These are phyloP conservation scores for Spisula solida DNA, from an alignment of 2,888 invertebrate genomes.

Conservation along the genomic window DNA sequence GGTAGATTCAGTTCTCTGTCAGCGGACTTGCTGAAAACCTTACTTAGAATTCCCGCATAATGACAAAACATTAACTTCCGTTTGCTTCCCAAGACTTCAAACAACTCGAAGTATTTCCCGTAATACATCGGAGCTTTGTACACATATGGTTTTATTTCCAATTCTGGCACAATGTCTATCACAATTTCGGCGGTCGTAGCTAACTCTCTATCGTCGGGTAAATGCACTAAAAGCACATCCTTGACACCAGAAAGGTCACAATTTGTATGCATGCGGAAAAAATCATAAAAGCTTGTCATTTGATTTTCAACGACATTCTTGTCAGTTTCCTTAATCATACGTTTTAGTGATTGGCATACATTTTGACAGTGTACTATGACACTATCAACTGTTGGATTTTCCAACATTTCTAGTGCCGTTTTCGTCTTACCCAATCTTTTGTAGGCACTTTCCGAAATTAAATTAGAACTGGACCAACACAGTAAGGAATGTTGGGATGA, in stretches of 20 bases:
- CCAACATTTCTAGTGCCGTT: slow-evolving; percentile 45
- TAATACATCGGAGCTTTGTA: slow-evolving; percentile 55
- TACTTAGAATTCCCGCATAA: slow-evolving; percentile 34
- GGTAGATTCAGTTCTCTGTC: slow-evolving; percentile 9
- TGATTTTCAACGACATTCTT: slow-evolving; percentile 15
- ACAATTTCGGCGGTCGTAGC: slow-evolving; percentile 35
- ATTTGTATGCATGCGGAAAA: not conserved
- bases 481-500: not conserved
- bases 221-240: slow-evolving; percentile 12
- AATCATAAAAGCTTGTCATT: slow-evolving; percentile 31
- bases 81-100: slow-evolving; percentile 58
- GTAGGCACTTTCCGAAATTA: slow-evolving; percentile 45
- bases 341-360: slow-evolving; percentile 44
- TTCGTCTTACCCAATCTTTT: not conserved
- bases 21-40: not conserved
- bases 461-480: slow-evolving; percentile 57
- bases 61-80: slow-evolving; percentile 1
- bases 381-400: slow-evolving; percentile 40
- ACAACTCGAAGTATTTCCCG: slow-evolving; percentile 50
- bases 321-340: not conserved
- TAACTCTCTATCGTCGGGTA: slow-evolving; percentile 37
- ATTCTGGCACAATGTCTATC: slow-evolving; percentile 29
- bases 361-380: slow-evolving; percentile 63
- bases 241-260: not conserved
- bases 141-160: slow-evolving; percentile 60